A percentile compares a stretch with the other conserved stretches of the same genome.
Conservation (phyloP, 2,888 invertebrate species). For the Deroplatys truncata region DNA sequence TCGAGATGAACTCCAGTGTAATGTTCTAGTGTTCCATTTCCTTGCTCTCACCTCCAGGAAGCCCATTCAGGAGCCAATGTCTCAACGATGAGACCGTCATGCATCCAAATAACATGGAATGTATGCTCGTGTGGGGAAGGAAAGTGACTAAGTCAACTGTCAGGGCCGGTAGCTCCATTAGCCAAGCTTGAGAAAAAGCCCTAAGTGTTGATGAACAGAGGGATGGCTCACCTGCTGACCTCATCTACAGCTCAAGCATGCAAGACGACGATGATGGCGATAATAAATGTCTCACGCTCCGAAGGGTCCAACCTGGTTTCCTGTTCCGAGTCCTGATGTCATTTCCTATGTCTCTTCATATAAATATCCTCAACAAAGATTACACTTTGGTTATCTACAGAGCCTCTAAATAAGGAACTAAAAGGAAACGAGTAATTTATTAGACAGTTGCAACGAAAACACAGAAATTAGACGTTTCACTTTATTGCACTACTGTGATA, state of each 20-base stretch:
- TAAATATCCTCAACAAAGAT: background rate
- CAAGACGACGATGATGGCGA: background rate
- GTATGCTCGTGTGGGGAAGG: too few relatives aligned
- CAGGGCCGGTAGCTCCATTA: background rate
- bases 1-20: background rate
- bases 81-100: background rate
- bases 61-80: background rate
- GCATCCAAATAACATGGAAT: background rate
- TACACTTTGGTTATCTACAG: background rate
- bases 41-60: background rate
- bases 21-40: background rate
- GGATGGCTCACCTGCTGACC: background rate
- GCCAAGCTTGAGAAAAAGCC: background rate
- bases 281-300: background rate
- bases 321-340: background rate
- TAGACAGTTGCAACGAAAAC: too few relatives aligned
- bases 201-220: background rate
- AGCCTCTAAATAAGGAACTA: too few relatives aligned
- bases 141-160: too few relatives aligned
- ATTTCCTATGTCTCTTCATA: background rate
- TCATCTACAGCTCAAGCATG: background rate
- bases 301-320: background rate
- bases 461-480: too few relatives aligned
- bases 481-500: too few relatives aligned
- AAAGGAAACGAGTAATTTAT: too few relatives aligned